Evolutionary conservation across 2,888 invertebrate genomes (phyloP), one percentile per base, ranked within the genome.

Genomic region (Drosophila dives): DNA sequence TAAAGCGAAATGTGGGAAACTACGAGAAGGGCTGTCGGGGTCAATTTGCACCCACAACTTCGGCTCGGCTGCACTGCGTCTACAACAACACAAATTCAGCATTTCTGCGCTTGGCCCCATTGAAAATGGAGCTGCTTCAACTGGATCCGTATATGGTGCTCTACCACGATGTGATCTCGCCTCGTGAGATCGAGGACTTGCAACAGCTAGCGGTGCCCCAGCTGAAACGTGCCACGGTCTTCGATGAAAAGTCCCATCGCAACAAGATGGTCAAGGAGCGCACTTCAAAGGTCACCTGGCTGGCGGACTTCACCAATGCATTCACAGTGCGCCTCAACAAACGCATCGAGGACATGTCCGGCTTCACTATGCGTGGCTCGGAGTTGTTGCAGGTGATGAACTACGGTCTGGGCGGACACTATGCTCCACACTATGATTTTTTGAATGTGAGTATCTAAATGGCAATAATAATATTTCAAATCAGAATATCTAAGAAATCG

Each of bases 371-470:
- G 36, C 6, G 51, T 0, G 86, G 81, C 1, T 87, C 91, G n/a
- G 92, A 92, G 65, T 77, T 86, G 77, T 38, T 92, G 23, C 92
- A 92, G 73, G 78, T 92, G 3, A 91, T 91, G 90, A 92, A 92
- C 61, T 92, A 92, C 62, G 92, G 92, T 0, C 62, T 92, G 11
- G 92, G 92, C 1, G 92, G 92, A 0, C 91, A 92, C 58, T 92
- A 92, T 42, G 89, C 72, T n/a, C 81, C 72, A 4, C 92, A 92
- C 55, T 90, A 63, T 54, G 92, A 92, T 66, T 92, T 79, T 65
- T 91, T 92, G 40, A 91, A 92, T 12, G 92, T 92, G 53, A 81
- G 90, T 75, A 15, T 17, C 6, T 7, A 7, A 11, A 2, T 29
- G 7, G 0, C 15, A 26, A 3, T 32, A 11, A 45, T 12, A 20